phyloP scores from a whole-genome alignment of 2,797 vertebrate genomes.

The Schizothorax lantsangensis region DNA sequence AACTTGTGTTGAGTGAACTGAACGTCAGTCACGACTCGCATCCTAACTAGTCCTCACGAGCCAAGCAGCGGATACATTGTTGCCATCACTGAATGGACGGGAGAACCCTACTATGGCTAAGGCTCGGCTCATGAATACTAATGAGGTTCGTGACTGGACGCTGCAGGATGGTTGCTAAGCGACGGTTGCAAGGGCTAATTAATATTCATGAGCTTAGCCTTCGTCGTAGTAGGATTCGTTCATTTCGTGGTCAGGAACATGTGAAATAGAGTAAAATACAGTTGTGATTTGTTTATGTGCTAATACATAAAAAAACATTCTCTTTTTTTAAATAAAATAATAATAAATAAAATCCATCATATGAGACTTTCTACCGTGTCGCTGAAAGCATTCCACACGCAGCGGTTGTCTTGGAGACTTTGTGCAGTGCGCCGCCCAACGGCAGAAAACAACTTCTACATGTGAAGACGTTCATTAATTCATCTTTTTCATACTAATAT shows the following conservation, averaged over 20 bases:
- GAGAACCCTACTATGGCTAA: conserved; percentile 3
- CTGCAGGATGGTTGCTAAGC: not conserved
- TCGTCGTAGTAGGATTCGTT: not conserved
- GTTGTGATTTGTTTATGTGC: not conserved
- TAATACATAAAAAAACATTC: not conserved
- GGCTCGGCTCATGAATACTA: not conserved
- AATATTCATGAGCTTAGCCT: conserved; percentile 9
- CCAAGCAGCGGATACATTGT: not conserved
- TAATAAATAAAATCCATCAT: not conserved
- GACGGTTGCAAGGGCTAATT: not conserved
- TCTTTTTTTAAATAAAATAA: not conserved
- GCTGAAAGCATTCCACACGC: conserved; percentile 67
- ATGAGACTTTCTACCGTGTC: not conserved
- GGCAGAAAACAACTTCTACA: not conserved
- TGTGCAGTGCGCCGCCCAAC: conserved; percentile 49
- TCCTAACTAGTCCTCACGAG: not conserved
- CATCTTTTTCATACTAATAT: not conserved
- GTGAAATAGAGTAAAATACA: not conserved
- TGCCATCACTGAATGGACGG: not conserved
- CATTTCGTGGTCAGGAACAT: not conserved
- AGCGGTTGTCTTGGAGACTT: conserved; percentile 70
- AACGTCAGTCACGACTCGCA: conserved; percentile 47
- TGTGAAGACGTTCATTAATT: too few species aligned
- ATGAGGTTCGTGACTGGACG: not conserved
- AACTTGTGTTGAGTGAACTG: conserved; percentile 17